Percentiles rank a stretch among this genome's conserved stretches.
phyloP scores from a whole-genome alignment of 2,888 invertebrate species.

The Cephonodes hylas region DNA sequence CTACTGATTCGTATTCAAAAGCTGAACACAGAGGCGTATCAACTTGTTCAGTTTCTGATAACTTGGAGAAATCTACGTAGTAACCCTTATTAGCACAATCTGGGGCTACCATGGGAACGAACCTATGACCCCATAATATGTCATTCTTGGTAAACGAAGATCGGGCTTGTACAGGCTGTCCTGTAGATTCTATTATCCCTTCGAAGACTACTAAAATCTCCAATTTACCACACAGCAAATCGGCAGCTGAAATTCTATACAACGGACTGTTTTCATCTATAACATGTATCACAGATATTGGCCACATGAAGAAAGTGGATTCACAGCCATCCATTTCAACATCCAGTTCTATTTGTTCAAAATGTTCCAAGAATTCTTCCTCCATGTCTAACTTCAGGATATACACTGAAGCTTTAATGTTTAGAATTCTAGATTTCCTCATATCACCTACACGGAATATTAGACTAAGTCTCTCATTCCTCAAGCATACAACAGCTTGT shows the following conservation, averaged over 20 bases:
- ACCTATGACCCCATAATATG: constrained; percentile 93
- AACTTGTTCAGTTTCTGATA: constrained; percentile 91
- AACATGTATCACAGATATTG: constrained; percentile 94
- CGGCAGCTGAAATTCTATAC: constrained; percentile 93
- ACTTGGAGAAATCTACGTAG: constrained; percentile 93
- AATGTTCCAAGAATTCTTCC: constrained; percentile 86
- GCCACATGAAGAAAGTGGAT: constrained; percentile 98
- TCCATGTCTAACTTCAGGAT: constrained; percentile 90
- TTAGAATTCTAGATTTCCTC: constrained; percentile 96
- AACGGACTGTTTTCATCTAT: constrained; percentile 94
- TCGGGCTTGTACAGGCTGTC: constrained; percentile 89
- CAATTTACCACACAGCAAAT: constrained; percentile 91
- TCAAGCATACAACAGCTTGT: constrained; percentile 91
- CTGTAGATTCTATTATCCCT: constrained; percentile 94
- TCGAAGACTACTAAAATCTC: constrained; percentile 94
- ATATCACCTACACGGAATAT: constrained; percentile 97
- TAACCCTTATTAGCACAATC: constrained; percentile 86
- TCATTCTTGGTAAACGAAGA: constrained; percentile 91
- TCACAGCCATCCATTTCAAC: constrained; percentile 91
- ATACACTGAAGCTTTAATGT: constrained; percentile 92
- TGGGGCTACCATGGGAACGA: constrained; percentile 88
- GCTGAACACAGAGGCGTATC: constrained; percentile 94
- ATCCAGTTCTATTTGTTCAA: constrained; percentile 90
- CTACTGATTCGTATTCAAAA: constrained; percentile 76
- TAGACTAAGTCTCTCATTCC: constrained; percentile 91